phyloP scores from a whole-genome alignment of 2,113 vertebrate species.

The Elephas maximus region DNA sequence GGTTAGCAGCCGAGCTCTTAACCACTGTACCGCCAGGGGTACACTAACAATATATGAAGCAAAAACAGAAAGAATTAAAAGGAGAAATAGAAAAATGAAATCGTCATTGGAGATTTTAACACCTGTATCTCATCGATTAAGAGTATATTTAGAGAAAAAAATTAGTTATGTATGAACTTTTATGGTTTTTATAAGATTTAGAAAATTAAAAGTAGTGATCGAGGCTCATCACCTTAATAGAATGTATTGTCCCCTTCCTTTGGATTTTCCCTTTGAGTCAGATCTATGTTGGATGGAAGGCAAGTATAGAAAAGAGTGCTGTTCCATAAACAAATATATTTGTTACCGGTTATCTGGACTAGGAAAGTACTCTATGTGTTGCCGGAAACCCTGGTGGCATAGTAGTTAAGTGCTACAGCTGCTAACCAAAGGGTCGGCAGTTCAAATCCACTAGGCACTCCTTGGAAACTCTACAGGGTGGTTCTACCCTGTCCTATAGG shows the following conservation, averaged over 20 bases:
- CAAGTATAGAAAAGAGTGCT: background rate
- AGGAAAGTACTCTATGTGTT: background rate
- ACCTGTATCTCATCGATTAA: background rate
- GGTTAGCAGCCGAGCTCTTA: no score
- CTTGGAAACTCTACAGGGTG: no score
- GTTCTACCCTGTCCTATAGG: no score
- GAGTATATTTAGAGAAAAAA: background rate
- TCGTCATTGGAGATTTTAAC: background rate
- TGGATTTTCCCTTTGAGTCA: slow-evolving; percentile 9
- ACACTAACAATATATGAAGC: background rate
- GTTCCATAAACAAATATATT: background rate
- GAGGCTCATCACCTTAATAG: background rate
- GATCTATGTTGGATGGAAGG: background rate
- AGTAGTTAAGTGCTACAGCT: no score
- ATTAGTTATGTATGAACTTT: background rate
- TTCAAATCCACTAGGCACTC: no score
- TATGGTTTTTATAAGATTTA: slow-evolving; percentile 2
- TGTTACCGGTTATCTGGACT: background rate
- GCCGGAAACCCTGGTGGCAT: no score
- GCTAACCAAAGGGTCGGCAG: no score
- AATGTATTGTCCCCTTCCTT: background rate
- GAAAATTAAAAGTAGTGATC: background rate
- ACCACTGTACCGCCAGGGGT: background rate
- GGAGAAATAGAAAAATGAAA: background rate
- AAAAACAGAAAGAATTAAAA: slow-evolving; percentile 38